Evolutionary conservation across 2,888 invertebrate species (phyloP), one percentile per base, ranked within the genome.

Genomic region (Aphrophora alni): DNA sequence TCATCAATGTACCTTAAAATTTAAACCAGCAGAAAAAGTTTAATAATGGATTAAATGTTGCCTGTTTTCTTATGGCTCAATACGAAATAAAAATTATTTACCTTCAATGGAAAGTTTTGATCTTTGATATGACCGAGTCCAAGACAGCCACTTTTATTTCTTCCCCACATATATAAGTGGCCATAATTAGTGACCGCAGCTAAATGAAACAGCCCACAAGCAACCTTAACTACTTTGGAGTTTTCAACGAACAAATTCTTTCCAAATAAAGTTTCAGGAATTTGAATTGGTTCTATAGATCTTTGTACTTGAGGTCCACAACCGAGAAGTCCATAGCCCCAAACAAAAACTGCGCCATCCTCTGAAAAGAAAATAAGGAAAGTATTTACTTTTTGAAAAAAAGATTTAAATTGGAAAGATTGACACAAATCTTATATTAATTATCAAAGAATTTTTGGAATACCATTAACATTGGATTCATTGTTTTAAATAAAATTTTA

Each of bases 251-350:
- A 96, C 84, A 95, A 94, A 87, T 96, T 98, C 17, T 91, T 89
- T 0, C 98, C 98, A 88, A 98, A 98, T 21, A 98, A 89, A 0
- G 94, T 91, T 4, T 93, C 89, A 4, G 98, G 95, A 80, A 99
- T 92, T 82, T 90, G 89, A 71, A 93, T 91, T 0, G 98, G 98
- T 82, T 88, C 89, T 0, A 88, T 86, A 0, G 93, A 89, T 77
- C 91, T 91, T 78, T 93, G 91, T 0, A 94, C 93, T 78, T 92
- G 90, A 0, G 98, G 98, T 0, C 98, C 98, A 38, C 94, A 91
- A 0, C 98, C 98, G 38, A 99, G 89, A 78, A 98, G 90, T 38
- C 99, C 99, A 87, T 92, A 98, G 5, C 99, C 98, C 98, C 98
- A 99, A 0, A 95, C 94, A 87, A 93, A 98, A 0, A 96, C 96